Evolutionary conservation across 2,888 invertebrate species (phyloP).

Genomic region (Patella depressa): DNA sequence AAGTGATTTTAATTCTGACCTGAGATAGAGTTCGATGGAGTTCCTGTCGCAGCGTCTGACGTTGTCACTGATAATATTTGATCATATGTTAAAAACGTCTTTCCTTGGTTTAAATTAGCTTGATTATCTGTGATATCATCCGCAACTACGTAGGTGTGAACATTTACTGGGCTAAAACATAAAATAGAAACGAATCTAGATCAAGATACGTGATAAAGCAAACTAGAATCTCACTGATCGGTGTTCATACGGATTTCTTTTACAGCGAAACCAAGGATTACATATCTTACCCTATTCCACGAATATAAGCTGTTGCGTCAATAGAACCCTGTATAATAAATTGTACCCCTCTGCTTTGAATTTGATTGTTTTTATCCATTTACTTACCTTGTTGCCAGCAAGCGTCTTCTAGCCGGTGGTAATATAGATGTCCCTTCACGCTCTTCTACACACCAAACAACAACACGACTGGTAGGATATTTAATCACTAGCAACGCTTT

Average conservation of each 20-base stretch:
- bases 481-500: conserved; percentile 40
- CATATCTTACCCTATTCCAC: background rate
- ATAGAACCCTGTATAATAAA: too few relatives aligned
- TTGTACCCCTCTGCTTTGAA: background rate
- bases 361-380: background rate
- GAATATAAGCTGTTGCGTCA: too few relatives aligned
- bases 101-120: conserved; percentile 32
- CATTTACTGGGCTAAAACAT: conserved; percentile 36
- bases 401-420: conserved; percentile 23
- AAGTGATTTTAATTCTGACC: conserved; percentile 31
- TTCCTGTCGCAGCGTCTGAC: conserved; percentile 39
- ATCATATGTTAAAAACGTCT: conserved; percentile 43
- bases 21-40: conserved; percentile 42
- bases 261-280: background rate
- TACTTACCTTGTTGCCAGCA: conserved; percentile 37
- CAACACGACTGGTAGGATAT: conserved; percentile 42
- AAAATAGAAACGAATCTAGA: too few relatives aligned
- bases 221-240: background rate
- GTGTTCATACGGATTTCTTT: background rate
- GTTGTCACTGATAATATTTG: conserved; percentile 45
- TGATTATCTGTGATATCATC: conserved; percentile 38
- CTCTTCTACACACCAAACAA: conserved; percentile 53
- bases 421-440: conserved; percentile 24
- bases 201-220: background rate
- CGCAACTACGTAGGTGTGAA: conserved; percentile 32